Evolutionary conservation across 37 sponge, comb jelly and placozoan species (phyloP).

Genomic region (Aphrocallistes beatrix): DNA sequence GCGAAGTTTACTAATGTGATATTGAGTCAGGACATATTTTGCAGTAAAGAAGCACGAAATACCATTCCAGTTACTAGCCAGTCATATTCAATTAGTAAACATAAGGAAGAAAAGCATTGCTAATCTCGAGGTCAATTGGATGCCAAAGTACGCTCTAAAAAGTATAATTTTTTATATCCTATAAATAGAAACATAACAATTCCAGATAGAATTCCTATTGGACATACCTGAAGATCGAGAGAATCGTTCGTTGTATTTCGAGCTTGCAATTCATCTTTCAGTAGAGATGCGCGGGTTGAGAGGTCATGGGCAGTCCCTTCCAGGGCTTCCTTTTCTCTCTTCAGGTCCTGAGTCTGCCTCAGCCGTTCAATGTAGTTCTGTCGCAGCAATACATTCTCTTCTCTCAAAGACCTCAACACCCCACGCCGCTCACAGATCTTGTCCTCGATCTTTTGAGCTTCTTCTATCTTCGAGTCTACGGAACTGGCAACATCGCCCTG

Average conservation of each 20-base stretch:
- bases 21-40: too few species aligned
- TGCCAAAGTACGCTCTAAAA: too few species aligned
- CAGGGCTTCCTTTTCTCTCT: conserved; percentile 8
- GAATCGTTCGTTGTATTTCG: not conserved
- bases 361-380: not conserved
- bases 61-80: too few species aligned
- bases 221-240: not conserved
- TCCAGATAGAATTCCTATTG: too few species aligned
- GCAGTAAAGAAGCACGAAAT: too few species aligned
- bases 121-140: too few species aligned
- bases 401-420: not conserved
- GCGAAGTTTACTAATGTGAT: too few species aligned
- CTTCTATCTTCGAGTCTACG: not conserved
- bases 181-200: too few species aligned
- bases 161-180: too few species aligned
- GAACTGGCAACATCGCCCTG: not conserved
- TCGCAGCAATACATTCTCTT: not conserved
- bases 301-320: not conserved
- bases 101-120: too few species aligned
- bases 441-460: not conserved
- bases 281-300: not conserved
- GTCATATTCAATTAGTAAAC: too few species aligned
- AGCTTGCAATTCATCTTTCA: not conserved
- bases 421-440: not conserved
- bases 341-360: not conserved